Base-by-base conservation (phyloP, 1,140 invertebrate species). In the Megathymus violae region DNA sequence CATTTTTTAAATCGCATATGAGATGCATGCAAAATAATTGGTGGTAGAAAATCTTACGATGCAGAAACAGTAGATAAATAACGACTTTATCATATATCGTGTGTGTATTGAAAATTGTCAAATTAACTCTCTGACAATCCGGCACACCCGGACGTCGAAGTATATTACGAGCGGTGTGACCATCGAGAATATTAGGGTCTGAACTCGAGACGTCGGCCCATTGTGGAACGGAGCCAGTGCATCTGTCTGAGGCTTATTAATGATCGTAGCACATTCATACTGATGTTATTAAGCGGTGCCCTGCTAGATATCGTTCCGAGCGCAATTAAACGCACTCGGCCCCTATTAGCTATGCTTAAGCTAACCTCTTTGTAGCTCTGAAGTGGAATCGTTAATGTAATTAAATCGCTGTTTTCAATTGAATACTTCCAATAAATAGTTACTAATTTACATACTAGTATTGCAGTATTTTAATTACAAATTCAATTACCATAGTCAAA, bases 221-320 rank as follows among this genome's bases (percentile, higher is more conserved):
- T 82, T 89, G 85, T 80, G 77, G 78, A 70, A 59, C 48, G 67
- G 34, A 64, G 67, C 79, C 83, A 84, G 86, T 84, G 80, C 76
- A 85, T 82, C 84, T 82, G 78, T 85, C 78, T 64, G 64, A 60
- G 65, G 75, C 80, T 85, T 89, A 89, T 89, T 85, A 89, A 87
- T 77, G 82, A 72, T 74, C 64, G 65, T 50, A 59, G 77, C 79
- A 85, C 82, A 84, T 86, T 88, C 79, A 88, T 67, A 76, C 72
- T 82, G 84, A 86, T 82, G 76, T 80, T 81, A 86, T 88, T 86
- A 86, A 84, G 73, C 74, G 76, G 70, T 72, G 47, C 69, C 69
- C 65, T 52, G 66, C 59, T 65, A 54, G 50, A 48, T 48, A 56
- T 44, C 52, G 52, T 14, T 54, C 52, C 40, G 9, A 10, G 10